Conservation (phyloP, 2,888 invertebrate genomes). For the Apodemia zela region DNA sequence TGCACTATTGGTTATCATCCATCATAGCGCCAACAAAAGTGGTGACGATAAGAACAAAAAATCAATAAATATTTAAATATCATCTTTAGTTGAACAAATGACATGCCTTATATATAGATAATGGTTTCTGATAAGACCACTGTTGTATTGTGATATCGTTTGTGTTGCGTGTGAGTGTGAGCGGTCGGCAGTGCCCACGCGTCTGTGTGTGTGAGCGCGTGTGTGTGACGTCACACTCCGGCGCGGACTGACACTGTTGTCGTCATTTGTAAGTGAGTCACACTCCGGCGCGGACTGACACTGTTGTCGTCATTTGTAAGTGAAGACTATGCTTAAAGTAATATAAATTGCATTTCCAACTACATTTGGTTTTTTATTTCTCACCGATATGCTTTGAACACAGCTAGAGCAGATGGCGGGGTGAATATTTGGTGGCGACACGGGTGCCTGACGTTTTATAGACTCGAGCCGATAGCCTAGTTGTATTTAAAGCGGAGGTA, state of each 20-base stretch:
- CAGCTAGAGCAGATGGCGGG: too few species aligned
- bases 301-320: conserved; percentile 43
- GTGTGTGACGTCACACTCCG: neutral
- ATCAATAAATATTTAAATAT: too few species aligned
- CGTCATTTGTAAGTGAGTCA: conserved; percentile 29
- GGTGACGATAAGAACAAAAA: too few species aligned
- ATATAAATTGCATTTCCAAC: conserved; percentile 69
- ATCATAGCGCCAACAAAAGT: too few species aligned
- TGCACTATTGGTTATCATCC: too few species aligned
- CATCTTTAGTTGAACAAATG: too few species aligned
- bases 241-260: conserved; percentile 8
- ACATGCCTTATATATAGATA: too few species aligned
- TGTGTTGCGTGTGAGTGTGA: neutral
- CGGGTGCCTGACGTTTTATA: too few species aligned
- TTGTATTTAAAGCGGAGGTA: too few species aligned
- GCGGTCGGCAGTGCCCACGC: neutral
- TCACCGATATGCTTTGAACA: neutral
- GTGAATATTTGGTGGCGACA: too few species aligned
- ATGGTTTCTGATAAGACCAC: neutral
- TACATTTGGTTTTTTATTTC: conserved; percentile 31
- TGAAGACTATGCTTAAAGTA: conserved; percentile 68
- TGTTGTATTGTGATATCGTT: neutral
- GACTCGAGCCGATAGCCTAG: too few species aligned
- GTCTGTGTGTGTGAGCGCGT: neutral
- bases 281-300: conserved; percentile 34